Evolutionary conservation across 2,113 vertebrate species (phyloP).

Genomic region (Xiphophorus hellerii): DNA sequence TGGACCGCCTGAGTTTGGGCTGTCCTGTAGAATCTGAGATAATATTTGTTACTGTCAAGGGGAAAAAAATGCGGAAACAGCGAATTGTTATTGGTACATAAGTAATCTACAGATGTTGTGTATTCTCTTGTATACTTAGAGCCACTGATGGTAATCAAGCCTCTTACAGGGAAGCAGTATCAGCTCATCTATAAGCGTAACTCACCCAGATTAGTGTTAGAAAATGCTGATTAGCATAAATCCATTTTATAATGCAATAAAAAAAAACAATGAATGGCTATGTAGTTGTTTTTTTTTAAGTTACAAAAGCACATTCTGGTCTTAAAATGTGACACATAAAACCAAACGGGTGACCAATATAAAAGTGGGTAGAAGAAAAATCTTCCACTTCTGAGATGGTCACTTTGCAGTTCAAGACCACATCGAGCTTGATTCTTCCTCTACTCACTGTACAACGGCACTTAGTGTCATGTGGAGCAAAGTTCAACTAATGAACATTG

Average conservation of each 20-base stretch:
- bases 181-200: neutral
- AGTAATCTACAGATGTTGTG: too few relatives aligned
- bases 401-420: neutral
- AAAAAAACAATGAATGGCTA: too few relatives aligned
- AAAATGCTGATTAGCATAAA: too few relatives aligned
- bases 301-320: too few relatives aligned
- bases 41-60: neutral
- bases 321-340: neutral
- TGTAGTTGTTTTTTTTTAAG: neutral
- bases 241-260: too few relatives aligned
- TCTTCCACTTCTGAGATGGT: neutral
- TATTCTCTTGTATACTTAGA: neutral
- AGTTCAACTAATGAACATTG: constrained; percentile 65
- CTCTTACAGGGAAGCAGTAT: neutral
- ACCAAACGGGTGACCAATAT: neutral
- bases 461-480: constrained; percentile 33
- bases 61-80: neutral
- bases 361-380: neutral
- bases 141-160: neutral
- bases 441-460: constrained; percentile 26
- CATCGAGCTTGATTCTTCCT: neutral
- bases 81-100: too few relatives aligned
- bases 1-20: too few relatives aligned
- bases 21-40: neutral
- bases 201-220: neutral